Evolutionary conservation across 2,797 vertebrate species (phyloP), one percentile per base, ranked within the genome.

Genomic region (Danio jaintianensis): DNA sequence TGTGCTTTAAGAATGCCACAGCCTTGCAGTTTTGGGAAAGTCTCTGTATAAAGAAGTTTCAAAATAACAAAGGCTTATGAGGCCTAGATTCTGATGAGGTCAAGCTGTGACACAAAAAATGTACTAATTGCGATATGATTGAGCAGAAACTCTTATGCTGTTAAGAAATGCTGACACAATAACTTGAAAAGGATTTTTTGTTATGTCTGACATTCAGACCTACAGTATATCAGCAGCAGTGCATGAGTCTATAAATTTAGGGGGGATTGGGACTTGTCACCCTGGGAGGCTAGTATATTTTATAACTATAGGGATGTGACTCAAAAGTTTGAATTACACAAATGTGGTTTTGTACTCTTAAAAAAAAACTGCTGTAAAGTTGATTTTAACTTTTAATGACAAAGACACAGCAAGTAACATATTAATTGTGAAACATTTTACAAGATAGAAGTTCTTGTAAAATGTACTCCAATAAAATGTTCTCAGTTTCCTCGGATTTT

Each of bases 141-240:
- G 43, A 42, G 53, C 18, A 43, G 38, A 20, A 45, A 43, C 20
- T 8, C 7, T 7, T 10, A 56, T 5, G 13, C 9, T 11, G 22
- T 73, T 29, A 47, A 16, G 18, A 6, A 73, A 73, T 29, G 40
- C 70, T 59, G 70, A 58, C 18, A 72, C 52, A 29, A 58, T 15
- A 6, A 22, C 7, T 71, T 7, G 43, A 43, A 71, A 55, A 13
- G 11, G 55, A 36, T 55, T 38, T 42, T 11, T 42, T 36, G 22
- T n/a, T 15, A 20, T 4, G 40, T 56, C 12, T 73, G 55, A 22
- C 40, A 56, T 29, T 58, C 20, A 72, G 10, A 45, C 8, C 0
- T 11, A 18, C 5, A 12, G 29, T 12, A 69, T 38, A 42, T 7
- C 16, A 16, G 18, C 22, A 7, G 43, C 45, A 45, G 5, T 15